These are phyloP conservation scores for Melinaea marsaeus DNA, from an alignment of 2,888 invertebrate species.

Conservation along the genomic window DNA sequence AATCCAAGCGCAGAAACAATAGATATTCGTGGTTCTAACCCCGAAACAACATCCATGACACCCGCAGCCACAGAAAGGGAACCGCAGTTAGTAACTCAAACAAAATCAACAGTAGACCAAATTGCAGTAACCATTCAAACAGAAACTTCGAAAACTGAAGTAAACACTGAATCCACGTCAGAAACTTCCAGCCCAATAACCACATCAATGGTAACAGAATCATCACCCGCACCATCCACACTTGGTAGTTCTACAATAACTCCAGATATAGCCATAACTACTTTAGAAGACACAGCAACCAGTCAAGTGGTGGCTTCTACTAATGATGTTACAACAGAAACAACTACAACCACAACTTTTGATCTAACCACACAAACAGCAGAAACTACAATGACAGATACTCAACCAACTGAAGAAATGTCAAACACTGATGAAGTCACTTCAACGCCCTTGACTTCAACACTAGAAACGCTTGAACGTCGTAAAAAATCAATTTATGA, in stretches of 20 bases:
- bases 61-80: conserved; percentile 9
- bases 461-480: conserved; percentile 57
- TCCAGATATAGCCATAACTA: not conserved
- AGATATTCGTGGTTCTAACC: conserved; percentile 44
- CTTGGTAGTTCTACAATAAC: not conserved
- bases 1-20: conserved; percentile 57
- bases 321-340: conserved; percentile 9
- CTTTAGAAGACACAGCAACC: not conserved
- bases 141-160: conserved; percentile 1
- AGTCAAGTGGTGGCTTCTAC: conserved; percentile 8
- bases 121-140: conserved; percentile 9
- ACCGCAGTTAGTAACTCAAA: conserved; percentile 9
- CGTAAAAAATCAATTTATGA: conserved; percentile 67
- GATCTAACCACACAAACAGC: conserved; percentile 13
- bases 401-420: conserved; percentile 19
- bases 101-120: conserved; percentile 10
- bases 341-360: conserved; percentile 13
- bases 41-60: conserved; percentile 42
- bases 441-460: conserved; percentile 35
- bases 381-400: conserved; percentile 18
- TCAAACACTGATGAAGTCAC: conserved; percentile 26
- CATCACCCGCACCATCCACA: not conserved
- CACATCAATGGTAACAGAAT: not conserved
- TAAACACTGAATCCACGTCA: conserved; percentile 1
- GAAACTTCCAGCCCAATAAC: conserved; percentile 39